phyloP scores from a whole-genome alignment of 2,113 vertebrate genomes.

The Panurus biarmicus region DNA sequence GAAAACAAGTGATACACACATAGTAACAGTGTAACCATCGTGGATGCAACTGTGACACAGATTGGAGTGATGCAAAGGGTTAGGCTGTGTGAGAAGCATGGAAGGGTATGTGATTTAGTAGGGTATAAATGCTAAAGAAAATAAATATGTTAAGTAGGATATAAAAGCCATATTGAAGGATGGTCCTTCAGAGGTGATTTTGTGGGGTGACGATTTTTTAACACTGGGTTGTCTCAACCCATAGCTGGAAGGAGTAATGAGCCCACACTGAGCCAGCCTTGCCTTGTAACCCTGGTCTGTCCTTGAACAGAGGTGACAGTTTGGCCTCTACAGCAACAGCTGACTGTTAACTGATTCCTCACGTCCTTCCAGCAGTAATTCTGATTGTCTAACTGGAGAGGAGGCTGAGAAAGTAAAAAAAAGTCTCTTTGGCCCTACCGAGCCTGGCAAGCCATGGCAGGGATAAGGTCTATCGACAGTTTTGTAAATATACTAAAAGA shows the following conservation, averaged over 20 bases:
- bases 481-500: neutral
- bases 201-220: neutral
- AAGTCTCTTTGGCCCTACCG: neutral
- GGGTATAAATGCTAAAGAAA: neutral
- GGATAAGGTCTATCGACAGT: neutral
- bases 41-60: neutral
- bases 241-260: neutral
- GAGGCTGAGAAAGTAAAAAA: neutral
- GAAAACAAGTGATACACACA: neutral
- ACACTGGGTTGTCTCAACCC: neutral
- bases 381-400: fast-evolving
- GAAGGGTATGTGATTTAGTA: neutral
- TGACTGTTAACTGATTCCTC: neutral
- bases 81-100: neutral
- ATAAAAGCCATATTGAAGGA: neutral
- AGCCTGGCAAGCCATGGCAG: neutral
- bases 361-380: neutral
- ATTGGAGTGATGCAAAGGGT: neutral
- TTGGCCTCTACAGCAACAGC: neutral
- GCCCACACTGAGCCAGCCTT: neutral
- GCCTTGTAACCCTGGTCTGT: neutral
- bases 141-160: neutral
- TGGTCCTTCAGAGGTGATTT: neutral
- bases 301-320: neutral
- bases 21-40: neutral